Evolutionary conservation across 1,140 invertebrate species (phyloP).

Genomic region (Conopomorpha cramerella): DNA sequence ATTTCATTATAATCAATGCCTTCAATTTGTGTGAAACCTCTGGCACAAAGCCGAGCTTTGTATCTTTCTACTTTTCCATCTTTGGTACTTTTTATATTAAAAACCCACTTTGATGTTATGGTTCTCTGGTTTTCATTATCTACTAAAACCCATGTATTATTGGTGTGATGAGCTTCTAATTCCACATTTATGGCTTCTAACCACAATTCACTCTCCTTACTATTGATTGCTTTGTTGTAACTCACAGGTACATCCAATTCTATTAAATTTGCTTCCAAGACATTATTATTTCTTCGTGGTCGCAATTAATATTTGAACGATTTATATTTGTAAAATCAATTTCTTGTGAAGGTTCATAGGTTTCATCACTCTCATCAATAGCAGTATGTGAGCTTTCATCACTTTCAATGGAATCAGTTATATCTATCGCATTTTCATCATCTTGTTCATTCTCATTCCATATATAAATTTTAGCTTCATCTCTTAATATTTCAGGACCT

Average conservation of each 20-base stretch:
- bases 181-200: conserved; percentile 1
- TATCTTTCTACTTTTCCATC: conserved; percentile 7
- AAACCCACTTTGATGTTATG: conserved; percentile 10
- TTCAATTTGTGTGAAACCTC: conserved; percentile 13
- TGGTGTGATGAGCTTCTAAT: conserved; percentile 3
- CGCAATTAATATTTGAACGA: no score
- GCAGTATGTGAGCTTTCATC: no score
- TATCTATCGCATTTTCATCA: not conserved
- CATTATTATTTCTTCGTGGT: conserved; percentile 6
- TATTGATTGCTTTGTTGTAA: conserved; percentile 8
- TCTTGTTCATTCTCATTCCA: not conserved
- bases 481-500: not conserved
- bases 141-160: conserved; percentile 7
- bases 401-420: not conserved
- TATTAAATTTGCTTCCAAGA: conserved; percentile 7
- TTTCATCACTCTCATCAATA: no score
- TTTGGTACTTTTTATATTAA: conserved; percentile 7
- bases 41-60: conserved; percentile 18
- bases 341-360: conserved; percentile 7
- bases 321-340: no score
- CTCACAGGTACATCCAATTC: conserved; percentile 7
- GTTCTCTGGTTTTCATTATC: not conserved
- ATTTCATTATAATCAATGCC: conserved; percentile 46
- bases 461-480: not conserved
- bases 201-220: not conserved